phyloP scores from a whole-genome alignment of 2,113 vertebrate genomes.

The Mobula birostris region DNA sequence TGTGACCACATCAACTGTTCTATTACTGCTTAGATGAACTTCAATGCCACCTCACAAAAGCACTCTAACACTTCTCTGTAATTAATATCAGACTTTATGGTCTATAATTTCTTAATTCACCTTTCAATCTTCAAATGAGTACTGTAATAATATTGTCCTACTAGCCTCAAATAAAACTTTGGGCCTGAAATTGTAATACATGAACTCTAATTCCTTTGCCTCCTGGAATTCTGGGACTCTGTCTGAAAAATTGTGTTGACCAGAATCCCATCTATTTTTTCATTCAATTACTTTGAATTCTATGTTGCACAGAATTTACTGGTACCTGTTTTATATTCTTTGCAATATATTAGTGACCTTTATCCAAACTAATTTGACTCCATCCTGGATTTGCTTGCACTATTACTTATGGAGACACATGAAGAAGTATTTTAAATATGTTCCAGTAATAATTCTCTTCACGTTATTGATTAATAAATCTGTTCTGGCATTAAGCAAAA shows the following conservation, averaged over 20 bases:
- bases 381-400: not conserved
- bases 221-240: not conserved
- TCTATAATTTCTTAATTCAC: constrained; percentile 9
- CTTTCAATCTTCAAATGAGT: not conserved
- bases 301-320: not conserved
- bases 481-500: not conserved
- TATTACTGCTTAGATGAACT: not conserved
- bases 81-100: not conserved
- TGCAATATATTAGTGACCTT: not conserved
- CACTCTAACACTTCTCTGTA: not conserved
- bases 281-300: not conserved
- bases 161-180: not conserved
- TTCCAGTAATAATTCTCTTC: not conserved
- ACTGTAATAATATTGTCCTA: not conserved
- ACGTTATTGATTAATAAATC: not conserved
- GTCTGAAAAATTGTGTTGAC: not conserved
- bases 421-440: not conserved
- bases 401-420: not conserved
- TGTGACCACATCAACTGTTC: not conserved
- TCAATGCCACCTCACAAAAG: not conserved
- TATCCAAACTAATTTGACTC: not conserved
- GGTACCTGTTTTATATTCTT: not conserved
- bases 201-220: not conserved
- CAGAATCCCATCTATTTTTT: not conserved
- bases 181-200: not conserved